Evolutionary conservation across 2,888 invertebrate species (phyloP).

Genomic region (Steromphala cineraria): DNA sequence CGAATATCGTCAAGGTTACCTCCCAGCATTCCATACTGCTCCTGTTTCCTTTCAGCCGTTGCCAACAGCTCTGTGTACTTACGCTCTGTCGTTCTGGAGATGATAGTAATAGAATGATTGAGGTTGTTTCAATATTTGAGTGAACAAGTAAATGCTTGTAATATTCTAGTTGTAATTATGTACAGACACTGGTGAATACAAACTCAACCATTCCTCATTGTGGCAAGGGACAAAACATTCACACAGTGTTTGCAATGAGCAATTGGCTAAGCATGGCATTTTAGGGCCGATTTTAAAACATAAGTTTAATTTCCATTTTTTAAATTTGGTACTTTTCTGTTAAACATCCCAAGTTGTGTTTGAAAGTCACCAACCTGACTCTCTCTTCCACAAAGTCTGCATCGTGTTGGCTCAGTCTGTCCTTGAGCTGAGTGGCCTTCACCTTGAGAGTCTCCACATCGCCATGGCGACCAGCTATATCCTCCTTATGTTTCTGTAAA

Average conservation of each 20-base stretch:
- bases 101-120: not conserved
- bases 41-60: constrained; percentile 45
- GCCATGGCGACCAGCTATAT: constrained; percentile 47
- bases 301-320: no score
- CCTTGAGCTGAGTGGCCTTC: constrained; percentile 47
- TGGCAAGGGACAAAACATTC: no score
- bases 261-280: no score
- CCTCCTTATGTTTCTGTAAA: constrained; percentile 60
- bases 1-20: constrained; percentile 56
- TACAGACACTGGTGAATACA: no score
- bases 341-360: no score
- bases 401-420: constrained; percentile 64
- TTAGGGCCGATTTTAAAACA: no score
- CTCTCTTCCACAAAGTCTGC: constrained; percentile 65
- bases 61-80: constrained; percentile 49
- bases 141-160: no score
- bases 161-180: no score
- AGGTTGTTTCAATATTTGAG: no score
- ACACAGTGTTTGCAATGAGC: no score
- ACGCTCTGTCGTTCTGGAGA: constrained; percentile 57
- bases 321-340: no score
- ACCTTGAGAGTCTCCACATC: constrained; percentile 50
- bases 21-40: constrained; percentile 50
- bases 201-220: no score
- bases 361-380: constrained; percentile 54